Evolutionary conservation across 2,797 vertebrate species (phyloP).

Genomic region (Pangasius djambal): DNA sequence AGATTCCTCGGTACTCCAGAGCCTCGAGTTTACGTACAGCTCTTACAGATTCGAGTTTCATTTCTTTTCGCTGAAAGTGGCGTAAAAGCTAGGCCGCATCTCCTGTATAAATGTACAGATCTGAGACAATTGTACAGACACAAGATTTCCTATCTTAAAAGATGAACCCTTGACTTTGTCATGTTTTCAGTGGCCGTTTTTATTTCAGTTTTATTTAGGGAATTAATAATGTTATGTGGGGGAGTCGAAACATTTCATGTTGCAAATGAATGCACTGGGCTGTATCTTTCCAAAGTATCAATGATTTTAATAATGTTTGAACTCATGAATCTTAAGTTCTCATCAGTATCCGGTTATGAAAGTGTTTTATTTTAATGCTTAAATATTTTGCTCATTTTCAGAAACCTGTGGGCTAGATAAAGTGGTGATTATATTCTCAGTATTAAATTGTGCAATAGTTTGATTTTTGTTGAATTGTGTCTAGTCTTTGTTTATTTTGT

Average conservation of each 20-base stretch:
- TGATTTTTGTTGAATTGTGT: constrained; percentile 26
- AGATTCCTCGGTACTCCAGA: constrained; percentile 6
- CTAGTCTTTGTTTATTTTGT: background rate
- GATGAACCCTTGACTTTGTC: constrained; percentile 24
- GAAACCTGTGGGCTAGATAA: constrained; percentile 35
- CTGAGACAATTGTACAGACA: constrained; percentile 32
- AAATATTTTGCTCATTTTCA: constrained; percentile 33
- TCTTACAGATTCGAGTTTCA: background rate
- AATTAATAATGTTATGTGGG: background rate
- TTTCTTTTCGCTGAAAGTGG: background rate
- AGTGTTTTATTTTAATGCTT: constrained; percentile 38
- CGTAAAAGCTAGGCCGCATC: background rate
- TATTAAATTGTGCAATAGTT: constrained; percentile 55
- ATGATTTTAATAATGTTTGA: constrained; percentile 1
- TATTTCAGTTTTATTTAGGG: background rate
- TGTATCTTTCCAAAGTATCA: background rate
- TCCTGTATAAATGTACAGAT: constrained; percentile 49
- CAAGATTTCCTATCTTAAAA: constrained; percentile 32
- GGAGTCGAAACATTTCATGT: background rate
- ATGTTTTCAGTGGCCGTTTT: constrained; percentile 40
- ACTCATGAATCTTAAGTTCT: background rate
- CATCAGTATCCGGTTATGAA: background rate
- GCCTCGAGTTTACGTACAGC: background rate
- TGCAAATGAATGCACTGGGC: background rate
- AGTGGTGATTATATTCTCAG: constrained; percentile 33